Base-by-base conservation (phyloP, 2,888 invertebrate species). In the Amblyteles armatorius region DNA sequence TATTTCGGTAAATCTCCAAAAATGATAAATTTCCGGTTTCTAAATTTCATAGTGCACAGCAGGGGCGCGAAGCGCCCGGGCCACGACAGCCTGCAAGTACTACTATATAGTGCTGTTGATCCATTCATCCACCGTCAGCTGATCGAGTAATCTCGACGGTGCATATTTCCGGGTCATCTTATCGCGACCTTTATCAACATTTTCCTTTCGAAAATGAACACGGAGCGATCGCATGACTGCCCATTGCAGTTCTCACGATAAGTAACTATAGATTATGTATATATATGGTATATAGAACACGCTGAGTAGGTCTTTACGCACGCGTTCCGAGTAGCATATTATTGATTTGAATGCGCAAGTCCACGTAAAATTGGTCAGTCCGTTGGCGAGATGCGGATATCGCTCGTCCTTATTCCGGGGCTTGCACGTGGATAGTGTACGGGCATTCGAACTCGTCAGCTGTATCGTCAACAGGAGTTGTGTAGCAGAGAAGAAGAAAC, bases 291-390 rank as follows among this genome's bases (percentile, higher is more conserved):
- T 73, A 83, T 83, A 69, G 57, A 48, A 19, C 29, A 19, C 69
- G 33, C 19, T 40, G 83, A 80, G 72, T 73, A 81, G 84, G 85
- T 82, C 82, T 83, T 60, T 85, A 90, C 92, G 92, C 92, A 91
- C 84, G 91, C 91, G 91, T 91, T 87, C 83, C 69, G 78, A 86
- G 89, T 89, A 88, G 87, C 83, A 84, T 86, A 82, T 89, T 93
- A 93, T 93, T 90, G 93, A 93, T 93, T 93, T 87, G 88, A 93
- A 92, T 92, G 93, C 93, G 93, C 92, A 93, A 92, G 88, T 73
- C 78, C 80, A 68, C 82, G 69, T 71, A 76, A 50, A 74, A 73
- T 52, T 83, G 22, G 26, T 40, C 72, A 52, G 67, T 74, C n/a
- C 74, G 67, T 72, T 19, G 50, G 80, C 81, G 79, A 33, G 67